These are phyloP conservation scores for Trigoniulus corallinus DNA, from an alignment of 1,140 invertebrate genomes.

Conservation along the genomic window DNA sequence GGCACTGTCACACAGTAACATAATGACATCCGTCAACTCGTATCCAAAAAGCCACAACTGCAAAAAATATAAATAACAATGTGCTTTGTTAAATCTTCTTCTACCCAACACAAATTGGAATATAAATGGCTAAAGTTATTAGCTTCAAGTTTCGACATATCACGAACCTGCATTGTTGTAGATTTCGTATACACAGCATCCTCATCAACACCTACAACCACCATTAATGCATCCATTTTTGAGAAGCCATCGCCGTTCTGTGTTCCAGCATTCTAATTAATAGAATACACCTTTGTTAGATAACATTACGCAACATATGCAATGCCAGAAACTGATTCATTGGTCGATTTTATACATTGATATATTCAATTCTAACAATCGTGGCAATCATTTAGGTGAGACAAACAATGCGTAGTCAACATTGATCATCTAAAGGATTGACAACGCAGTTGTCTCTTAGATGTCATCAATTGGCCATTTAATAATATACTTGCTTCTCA, in stretches of 20 bases:
- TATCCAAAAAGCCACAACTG: slow-evolving; percentile 95
- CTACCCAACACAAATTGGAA: too few species aligned
- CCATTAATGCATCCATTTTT: slow-evolving; percentile 77
- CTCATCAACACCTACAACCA: slow-evolving; percentile 78
- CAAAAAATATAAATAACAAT: slow-evolving; percentile 20
- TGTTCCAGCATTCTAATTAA: slow-evolving; percentile 44
- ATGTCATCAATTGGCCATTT: too few species aligned
- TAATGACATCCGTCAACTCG: slow-evolving; percentile 87
- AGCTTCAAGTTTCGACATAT: not conserved
- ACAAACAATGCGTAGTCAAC: too few species aligned
- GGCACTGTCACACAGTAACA: slow-evolving; percentile 65
- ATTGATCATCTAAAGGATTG: too few species aligned
- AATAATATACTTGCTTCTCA: too few species aligned
- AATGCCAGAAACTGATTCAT: too few species aligned
- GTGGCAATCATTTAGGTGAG: too few species aligned
- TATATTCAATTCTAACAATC: too few species aligned
- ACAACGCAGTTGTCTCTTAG: too few species aligned
- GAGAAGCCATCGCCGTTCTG: slow-evolving; percentile 57
- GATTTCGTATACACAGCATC: slow-evolving; percentile 93
- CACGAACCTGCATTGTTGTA: slow-evolving; percentile 64
- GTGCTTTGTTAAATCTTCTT: too few species aligned
- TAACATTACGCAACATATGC: too few species aligned
- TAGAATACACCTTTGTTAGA: not conserved
- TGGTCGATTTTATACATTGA: too few species aligned
- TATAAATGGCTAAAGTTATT: not conserved